Evolutionary conservation across 2,113 vertebrate genomes (phyloP), one percentile per base, ranked within the genome.

Genomic region (Toxotes jaculatrix): DNA sequence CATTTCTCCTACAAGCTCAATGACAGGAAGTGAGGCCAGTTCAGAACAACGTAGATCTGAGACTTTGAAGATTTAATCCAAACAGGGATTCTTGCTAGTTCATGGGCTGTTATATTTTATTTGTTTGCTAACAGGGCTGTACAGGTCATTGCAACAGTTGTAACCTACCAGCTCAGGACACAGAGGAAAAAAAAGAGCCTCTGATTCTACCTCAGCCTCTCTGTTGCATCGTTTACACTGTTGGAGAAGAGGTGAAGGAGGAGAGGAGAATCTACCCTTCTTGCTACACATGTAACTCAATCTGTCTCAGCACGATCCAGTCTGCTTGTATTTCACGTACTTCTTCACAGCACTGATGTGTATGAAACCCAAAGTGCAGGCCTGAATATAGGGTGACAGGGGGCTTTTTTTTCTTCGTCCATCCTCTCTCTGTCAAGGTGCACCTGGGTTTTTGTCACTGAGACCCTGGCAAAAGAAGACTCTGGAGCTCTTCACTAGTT

Each of bases 321-420:
- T 66, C 64, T 61, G 62, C 66, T 87, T 89, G 73, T 71, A 67
- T 90, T 90, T 87, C 86, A 83, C 6, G 2, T 60, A 49, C 77
- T 27, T 73, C 70, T 47, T 84, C 68, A 11, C 45, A 76, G 61
- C 16, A 38, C 49, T 53, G 12, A 74, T 16, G 74, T 57, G 40
- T 45, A 36, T 36, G 51, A 56, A 67, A 76, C 23, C 51, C 40
- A 31, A 42, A 65, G 59, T 74, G 43, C 47, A 17, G 40, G 34
- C 51, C 38, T 49, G 32, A 66, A 63, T 36, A 21, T 88, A 74
- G 40, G 43, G 59, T 83, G 71, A 64, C 67, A 10, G 31, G n/a
- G 13, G 12, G 8, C 31, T 13, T 49, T 31, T 74, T 51, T 68
- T 51, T 68, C 27, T 21, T 66, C 49, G 74, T 34, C 64, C 62